Conservation (phyloP, 2,888 invertebrate species). For the Girardia tigrina region DNA sequence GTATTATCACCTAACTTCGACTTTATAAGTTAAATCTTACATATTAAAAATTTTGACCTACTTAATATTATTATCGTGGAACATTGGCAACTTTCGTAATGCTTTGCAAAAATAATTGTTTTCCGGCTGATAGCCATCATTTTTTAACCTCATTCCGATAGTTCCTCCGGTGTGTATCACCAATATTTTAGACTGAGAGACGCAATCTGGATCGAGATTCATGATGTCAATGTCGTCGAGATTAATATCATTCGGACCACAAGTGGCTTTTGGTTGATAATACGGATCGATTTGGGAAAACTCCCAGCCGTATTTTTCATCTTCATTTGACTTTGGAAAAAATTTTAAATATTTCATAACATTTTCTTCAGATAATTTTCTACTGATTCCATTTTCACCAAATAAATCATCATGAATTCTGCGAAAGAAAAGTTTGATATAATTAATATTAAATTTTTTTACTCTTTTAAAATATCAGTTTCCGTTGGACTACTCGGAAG, state of each 20-base stretch:
- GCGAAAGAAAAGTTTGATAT: neutral
- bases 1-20: too few relatives aligned
- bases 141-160: constrained; percentile 57
- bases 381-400: neutral
- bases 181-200: constrained; percentile 54
- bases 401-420: neutral
- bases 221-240: neutral
- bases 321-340: neutral
- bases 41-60: too few relatives aligned
- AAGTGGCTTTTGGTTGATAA: neutral
- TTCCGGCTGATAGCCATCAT: neutral
- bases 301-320: neutral
- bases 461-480: too few relatives aligned
- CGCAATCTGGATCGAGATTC: neutral
- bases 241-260: neutral
- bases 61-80: neutral
- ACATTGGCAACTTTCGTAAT: neutral
- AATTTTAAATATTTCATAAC: neutral
- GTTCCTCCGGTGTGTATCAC: constrained; percentile 90
- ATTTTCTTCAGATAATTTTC: neutral
- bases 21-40: too few relatives aligned
- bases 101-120: constrained; percentile 25
- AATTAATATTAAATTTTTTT: neutral
- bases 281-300: neutral
- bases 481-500: too few relatives aligned